These are phyloP conservation scores for Trissolcus japonicus DNA, from an alignment of 2,888 invertebrate genomes.

Conservation along the genomic window DNA sequence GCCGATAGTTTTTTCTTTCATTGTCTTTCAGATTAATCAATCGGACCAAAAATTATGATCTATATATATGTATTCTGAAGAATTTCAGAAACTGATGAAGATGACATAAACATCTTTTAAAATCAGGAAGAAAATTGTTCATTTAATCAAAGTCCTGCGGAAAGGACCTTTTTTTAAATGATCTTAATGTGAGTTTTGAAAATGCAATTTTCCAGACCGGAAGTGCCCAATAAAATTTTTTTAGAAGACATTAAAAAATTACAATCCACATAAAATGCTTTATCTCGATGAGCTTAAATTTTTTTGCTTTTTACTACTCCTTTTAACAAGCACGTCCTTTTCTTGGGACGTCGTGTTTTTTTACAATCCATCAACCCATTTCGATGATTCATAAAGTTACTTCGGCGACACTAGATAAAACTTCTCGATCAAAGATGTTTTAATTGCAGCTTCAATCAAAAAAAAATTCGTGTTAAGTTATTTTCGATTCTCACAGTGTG, in stretches of 20 bases:
- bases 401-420: slow-evolving; percentile 34
- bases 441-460: slow-evolving; percentile 36
- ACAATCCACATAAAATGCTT: neutral
- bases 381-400: slow-evolving; percentile 38
- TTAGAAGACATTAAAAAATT: too few species aligned
- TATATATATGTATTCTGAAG: neutral
- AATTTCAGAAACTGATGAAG: neutral
- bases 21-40: neutral
- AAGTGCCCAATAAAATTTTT: too few species aligned
- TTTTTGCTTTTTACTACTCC: slow-evolving; percentile 26
- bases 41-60: neutral
- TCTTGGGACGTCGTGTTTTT: slow-evolving; percentile 12
- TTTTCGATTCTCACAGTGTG: slow-evolving; percentile 10
- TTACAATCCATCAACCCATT: slow-evolving; percentile 35
- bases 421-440: slow-evolving; percentile 38
- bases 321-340: slow-evolving; percentile 21
- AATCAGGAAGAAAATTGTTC: too few species aligned
- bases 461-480: slow-evolving; percentile 17
- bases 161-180: too few species aligned
- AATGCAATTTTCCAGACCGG: too few species aligned
- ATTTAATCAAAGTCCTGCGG: too few species aligned
- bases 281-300: neutral
- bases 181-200: too few species aligned
- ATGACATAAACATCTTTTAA: neutral
- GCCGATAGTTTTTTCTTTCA: slow-evolving; percentile 3